phyloP scores from a whole-genome alignment of 2,888 invertebrate genomes.

The Penaeus monodon region DNA sequence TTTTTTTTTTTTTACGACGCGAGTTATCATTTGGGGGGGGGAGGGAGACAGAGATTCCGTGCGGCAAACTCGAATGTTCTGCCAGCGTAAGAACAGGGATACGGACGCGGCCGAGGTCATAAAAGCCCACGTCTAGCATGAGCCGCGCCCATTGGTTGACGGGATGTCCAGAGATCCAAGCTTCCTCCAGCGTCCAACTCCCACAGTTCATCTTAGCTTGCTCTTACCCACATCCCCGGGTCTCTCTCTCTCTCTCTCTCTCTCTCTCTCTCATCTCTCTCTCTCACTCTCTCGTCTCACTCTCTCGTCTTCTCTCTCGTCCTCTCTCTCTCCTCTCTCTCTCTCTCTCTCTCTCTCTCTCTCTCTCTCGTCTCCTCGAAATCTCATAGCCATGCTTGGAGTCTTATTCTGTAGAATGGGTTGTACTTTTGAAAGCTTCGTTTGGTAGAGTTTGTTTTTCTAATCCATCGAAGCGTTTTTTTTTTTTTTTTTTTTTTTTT shows the following conservation, averaged over 20 bases:
- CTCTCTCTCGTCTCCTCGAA: not conserved
- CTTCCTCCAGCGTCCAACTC: not conserved
- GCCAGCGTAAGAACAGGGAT: slow-evolving; percentile 23
- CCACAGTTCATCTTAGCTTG: not conserved
- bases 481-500: too few species aligned
- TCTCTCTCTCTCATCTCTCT: not conserved
- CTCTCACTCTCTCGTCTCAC: not conserved
- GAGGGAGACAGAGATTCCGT: too few species aligned
- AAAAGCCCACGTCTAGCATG: slow-evolving; percentile 14
- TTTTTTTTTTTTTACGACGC: too few species aligned
- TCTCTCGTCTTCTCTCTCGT: too few species aligned
- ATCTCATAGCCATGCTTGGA: too few species aligned
- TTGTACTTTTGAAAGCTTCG: too few species aligned
- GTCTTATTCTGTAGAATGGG: too few species aligned
- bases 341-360: too few species aligned
- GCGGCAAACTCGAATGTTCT: not conserved
- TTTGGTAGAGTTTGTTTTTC: too few species aligned
- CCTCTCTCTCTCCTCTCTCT: not conserved
- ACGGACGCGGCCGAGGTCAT: slow-evolving; percentile 34
- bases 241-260: too few species aligned
- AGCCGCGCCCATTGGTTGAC: slow-evolving; percentile 21
- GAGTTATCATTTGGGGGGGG: not conserved
- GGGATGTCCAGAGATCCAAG: not conserved
- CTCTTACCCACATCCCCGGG: not conserved
- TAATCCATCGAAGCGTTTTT: too few species aligned